Evolutionary conservation across 2,888 invertebrate genomes (phyloP).

Genomic region (Busseola fusca): DNA sequence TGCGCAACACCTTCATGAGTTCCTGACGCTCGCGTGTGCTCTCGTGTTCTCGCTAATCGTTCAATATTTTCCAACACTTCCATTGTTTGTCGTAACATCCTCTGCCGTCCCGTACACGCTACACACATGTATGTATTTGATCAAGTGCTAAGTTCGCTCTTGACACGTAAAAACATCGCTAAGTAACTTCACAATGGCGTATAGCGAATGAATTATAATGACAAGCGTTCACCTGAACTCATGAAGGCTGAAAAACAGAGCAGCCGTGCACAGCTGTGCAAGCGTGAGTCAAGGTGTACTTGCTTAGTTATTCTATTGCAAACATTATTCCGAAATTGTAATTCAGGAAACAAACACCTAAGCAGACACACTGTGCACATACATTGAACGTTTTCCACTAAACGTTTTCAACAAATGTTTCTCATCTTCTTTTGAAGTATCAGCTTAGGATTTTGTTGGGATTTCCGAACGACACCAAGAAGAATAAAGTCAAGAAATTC

Average conservation of each 20-base stretch:
- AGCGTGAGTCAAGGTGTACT: conserved; percentile 45
- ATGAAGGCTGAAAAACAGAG: conserved; percentile 59
- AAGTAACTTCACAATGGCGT: conserved; percentile 42
- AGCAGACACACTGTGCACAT: conserved; percentile 2
- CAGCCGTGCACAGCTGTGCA: conserved; percentile 55
- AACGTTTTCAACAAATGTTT: conserved; percentile 7
- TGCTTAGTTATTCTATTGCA: conserved; percentile 38
- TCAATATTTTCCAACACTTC: conserved; percentile 23
- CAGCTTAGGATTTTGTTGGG: conserved; percentile 9
- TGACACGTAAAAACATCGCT: conserved; percentile 54
- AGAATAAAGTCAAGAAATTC: background rate
- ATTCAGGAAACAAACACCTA: conserved; percentile 41
- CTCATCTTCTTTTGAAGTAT: conserved; percentile 3
- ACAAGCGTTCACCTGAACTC: conserved; percentile 44
- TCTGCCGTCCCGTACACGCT: conserved; percentile 8
- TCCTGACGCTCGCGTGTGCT: background rate
- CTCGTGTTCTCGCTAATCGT: background rate
- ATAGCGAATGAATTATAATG: conserved; percentile 56
- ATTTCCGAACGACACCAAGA: background rate
- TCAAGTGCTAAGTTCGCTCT: conserved; percentile 57
- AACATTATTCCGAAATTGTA: conserved; percentile 37
- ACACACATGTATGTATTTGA: conserved; percentile 45
- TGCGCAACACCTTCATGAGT: too few species aligned
- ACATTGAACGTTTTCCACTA: conserved; percentile 22
- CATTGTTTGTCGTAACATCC: conserved; percentile 36